These are phyloP conservation scores for Epizoanthus illoricatus DNA, from an alignment of 92 coral and sea anemone genomes.

Conservation along the genomic window DNA sequence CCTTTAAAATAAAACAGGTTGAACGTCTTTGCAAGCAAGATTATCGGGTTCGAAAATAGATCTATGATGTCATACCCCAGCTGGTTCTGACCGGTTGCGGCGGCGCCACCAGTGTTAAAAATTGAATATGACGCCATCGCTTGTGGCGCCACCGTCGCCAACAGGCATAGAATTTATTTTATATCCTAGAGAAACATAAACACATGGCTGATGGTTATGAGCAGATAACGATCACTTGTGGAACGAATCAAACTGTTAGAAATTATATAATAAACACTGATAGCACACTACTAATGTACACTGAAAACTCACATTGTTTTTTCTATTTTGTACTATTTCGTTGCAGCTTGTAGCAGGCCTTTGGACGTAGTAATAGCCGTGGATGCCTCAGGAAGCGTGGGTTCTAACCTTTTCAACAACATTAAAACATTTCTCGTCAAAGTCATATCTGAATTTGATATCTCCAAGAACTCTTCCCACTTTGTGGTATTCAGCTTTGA, in stretches of 20 bases:
- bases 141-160: too few relatives aligned
- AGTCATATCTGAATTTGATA: constrained; percentile 20
- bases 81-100: too few relatives aligned
- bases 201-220: too few relatives aligned
- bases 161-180: too few relatives aligned
- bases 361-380: constrained; percentile 51
- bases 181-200: too few relatives aligned
- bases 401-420: constrained; percentile 2
- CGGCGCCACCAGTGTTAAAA: too few relatives aligned
- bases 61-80: too few relatives aligned
- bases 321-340: not conserved
- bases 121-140: too few relatives aligned
- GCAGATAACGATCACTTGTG: too few relatives aligned
- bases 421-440: constrained; percentile 34
- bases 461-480: constrained; percentile 42
- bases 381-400: constrained; percentile 47
- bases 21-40: too few relatives aligned
- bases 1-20: too few relatives aligned
- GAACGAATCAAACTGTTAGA: not conserved
- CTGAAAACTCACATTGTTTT: not conserved
- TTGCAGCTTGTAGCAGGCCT: constrained; percentile 37
- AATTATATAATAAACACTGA: not conserved
- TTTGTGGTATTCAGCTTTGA: constrained; percentile 49
- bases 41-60: too few relatives aligned
- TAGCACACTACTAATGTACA: not conserved